These are phyloP conservation scores for Oscheius sp. DNA, from an alignment of 1,140 invertebrate genomes.

Conservation along the genomic window DNA sequence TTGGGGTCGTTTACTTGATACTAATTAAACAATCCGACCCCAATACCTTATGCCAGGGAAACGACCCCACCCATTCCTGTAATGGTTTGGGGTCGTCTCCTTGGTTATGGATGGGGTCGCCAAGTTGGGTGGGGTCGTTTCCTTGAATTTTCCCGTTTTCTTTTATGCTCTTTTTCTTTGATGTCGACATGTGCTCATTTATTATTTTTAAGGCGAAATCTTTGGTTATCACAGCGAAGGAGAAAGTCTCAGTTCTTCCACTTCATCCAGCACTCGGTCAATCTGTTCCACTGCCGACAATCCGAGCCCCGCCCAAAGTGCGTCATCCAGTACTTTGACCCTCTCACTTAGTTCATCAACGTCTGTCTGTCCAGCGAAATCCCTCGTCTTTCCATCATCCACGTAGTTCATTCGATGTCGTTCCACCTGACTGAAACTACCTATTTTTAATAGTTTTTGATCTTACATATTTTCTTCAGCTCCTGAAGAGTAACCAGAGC, in stretches of 20 bases:
- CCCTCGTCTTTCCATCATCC: constrained; percentile 13
- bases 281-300: constrained; percentile 33
- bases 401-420: constrained; percentile 17
- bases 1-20: no score
- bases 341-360: constrained; percentile 3
- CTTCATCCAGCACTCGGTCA: constrained; percentile 32
- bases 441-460: neutral
- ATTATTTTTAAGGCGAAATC: no score
- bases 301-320: constrained; percentile 16
- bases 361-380: constrained; percentile 24
- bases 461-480: neutral
- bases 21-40: no score
- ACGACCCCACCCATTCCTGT: no score
- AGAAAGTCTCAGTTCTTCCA: neutral
- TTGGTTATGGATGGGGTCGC: no score
- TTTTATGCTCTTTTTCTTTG: no score
- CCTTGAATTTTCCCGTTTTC: no score
- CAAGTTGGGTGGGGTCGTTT: no score
- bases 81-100: no score
- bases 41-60: no score
- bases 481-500: neutral
- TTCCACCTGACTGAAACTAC: constrained; percentile 13
- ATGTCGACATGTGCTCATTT: no score
- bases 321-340: constrained; percentile 30
- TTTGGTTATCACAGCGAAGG: neutral